A percentile compares a stretch with the other conserved stretches of the same genome.
These are phyloP conservation scores for Tribolium freemani DNA, from an alignment of 2,888 invertebrate genomes.

Conservation along the genomic window DNA sequence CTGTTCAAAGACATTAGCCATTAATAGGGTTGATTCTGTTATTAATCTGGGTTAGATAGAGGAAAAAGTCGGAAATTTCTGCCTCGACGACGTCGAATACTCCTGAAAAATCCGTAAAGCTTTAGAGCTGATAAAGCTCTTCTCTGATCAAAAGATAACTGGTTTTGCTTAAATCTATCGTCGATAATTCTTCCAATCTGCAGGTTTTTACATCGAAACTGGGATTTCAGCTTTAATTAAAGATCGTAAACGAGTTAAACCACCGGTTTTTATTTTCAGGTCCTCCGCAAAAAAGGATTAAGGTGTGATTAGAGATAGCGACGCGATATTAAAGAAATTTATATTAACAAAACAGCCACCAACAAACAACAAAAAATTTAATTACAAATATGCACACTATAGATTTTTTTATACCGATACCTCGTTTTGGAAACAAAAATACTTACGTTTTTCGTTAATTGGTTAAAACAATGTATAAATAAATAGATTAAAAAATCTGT, in stretches of 20 bases:
- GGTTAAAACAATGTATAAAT: too few species aligned
- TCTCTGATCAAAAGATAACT: constrained; percentile 54
- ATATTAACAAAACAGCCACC: neutral
- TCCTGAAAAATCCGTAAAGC: constrained; percentile 41
- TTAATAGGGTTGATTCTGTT: constrained; percentile 55
- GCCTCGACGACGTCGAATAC: constrained; percentile 49
- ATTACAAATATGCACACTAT: too few species aligned
- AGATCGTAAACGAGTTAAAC: constrained; percentile 44
- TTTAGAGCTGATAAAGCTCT: constrained; percentile 39
- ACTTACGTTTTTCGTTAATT: too few species aligned
- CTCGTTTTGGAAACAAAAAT: too few species aligned
- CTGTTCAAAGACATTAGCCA: constrained; percentile 50
- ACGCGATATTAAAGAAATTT: neutral
- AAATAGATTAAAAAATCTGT: neutral
- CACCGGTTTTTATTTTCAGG: constrained; percentile 33
- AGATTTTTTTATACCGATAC: too few species aligned
- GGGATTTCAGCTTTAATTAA: constrained; percentile 45
- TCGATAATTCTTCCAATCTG: constrained; percentile 50
- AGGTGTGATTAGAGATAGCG: constrained; percentile 1
- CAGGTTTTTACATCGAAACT: constrained; percentile 35
- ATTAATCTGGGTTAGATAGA: constrained; percentile 53
- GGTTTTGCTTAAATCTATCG: constrained; percentile 50
- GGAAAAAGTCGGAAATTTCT: constrained; percentile 41
- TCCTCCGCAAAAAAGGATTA: constrained; percentile 21
- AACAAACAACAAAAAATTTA: neutral